phyloP scores from a whole-genome alignment of 2,888 invertebrate species.

The Neoaliturus tenellus region DNA sequence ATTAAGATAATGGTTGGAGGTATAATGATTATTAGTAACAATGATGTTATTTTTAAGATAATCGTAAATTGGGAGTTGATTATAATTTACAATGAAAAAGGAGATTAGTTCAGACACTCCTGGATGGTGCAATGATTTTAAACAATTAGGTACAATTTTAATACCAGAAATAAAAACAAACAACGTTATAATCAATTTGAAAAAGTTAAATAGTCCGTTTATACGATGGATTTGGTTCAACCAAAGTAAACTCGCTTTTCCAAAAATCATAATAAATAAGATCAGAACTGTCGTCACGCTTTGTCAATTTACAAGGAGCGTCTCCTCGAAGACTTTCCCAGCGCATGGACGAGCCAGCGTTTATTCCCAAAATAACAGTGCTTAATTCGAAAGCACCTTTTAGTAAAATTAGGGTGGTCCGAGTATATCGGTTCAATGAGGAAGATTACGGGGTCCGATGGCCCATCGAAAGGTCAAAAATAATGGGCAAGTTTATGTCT shows the following conservation, averaged over 20 bases:
- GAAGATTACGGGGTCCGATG: slow-evolving; percentile 16
- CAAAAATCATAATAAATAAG: neutral
- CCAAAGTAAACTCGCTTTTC: neutral
- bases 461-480: slow-evolving; percentile 35
- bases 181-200: too few species aligned
- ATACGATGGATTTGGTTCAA: too few species aligned
- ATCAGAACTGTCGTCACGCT: neutral
- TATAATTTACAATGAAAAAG: too few species aligned
- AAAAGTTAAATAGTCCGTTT: too few species aligned
- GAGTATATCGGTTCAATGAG: neutral
- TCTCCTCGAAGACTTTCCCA: slow-evolving; percentile 17
- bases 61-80: too few species aligned
- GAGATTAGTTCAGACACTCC: too few species aligned
- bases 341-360: neutral
- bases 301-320: neutral
- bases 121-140: too few species aligned
- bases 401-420: slow-evolving; percentile 51
- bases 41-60: too few species aligned
- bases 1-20: too few species aligned
- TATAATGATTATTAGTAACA: too few species aligned
- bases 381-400: slow-evolving; percentile 51
- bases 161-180: too few species aligned
- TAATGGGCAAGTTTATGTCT: slow-evolving; percentile 46
- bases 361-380: slow-evolving; percentile 41
- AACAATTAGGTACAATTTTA: too few species aligned